Evolutionary conservation across 2,113 vertebrate genomes (phyloP).

Genomic region (Cavia porcellus): DNA sequence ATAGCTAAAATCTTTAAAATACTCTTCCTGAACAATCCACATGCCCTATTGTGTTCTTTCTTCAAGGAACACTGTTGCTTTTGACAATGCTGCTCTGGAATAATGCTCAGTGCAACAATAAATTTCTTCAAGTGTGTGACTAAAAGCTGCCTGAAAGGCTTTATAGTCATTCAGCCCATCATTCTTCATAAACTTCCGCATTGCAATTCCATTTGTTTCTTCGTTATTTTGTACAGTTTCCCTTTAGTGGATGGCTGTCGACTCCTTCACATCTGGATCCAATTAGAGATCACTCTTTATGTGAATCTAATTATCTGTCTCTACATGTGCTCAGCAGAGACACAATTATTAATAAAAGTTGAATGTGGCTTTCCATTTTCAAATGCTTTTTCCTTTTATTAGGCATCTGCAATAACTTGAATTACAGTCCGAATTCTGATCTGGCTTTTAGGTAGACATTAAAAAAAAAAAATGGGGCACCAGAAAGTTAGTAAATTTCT

Average conservation of each 20-base stretch:
- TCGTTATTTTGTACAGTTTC: conserved; percentile 60
- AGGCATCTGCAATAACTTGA: conserved; percentile 72
- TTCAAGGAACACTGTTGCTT: conserved; percentile 57
- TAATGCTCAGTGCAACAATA: conserved; percentile 74
- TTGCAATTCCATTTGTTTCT: conserved; percentile 73
- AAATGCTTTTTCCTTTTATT: conserved; percentile 77
- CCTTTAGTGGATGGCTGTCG: conserved; percentile 72
- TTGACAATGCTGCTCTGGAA: conserved; percentile 67
- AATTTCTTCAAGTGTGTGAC: conserved; percentile 77
- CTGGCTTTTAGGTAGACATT: conserved; percentile 60
- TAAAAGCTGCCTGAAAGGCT: conserved; percentile 73
- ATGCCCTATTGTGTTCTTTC: conserved; percentile 67
- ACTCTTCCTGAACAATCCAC: conserved; percentile 35
- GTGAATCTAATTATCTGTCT: conserved; percentile 84
- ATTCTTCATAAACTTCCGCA: conserved; percentile 73
- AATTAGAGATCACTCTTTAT: conserved; percentile 80
- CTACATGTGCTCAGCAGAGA: conserved; percentile 84
- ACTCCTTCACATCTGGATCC: conserved; percentile 76
- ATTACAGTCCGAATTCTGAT: conserved; percentile 69
- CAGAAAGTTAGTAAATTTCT: conserved; percentile 51
- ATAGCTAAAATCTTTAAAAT: conserved; percentile 62
- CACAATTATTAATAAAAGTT: conserved; percentile 82
- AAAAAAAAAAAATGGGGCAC: conserved; percentile 56
- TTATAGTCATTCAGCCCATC: conserved; percentile 66
- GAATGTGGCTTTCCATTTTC: conserved; percentile 74